Percentiles rank a stretch among this genome's conserved stretches.
Evolutionary conservation across 2,888 invertebrate species (phyloP).

Genomic region (Apamea sordens): DNA sequence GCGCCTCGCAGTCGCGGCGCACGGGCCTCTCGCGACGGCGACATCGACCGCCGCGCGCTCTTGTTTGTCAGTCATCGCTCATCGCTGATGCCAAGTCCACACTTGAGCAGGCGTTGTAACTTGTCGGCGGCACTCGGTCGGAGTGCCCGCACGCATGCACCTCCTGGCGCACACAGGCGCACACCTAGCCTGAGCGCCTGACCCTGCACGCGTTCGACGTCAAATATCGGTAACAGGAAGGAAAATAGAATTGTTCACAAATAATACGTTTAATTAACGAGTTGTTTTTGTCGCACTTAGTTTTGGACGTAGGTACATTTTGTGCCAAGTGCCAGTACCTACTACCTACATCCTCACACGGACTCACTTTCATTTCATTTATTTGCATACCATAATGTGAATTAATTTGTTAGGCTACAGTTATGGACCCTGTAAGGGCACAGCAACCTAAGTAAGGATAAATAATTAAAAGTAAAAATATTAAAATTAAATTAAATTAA

Average conservation of each 20-base stretch:
- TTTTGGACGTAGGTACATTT: conserved; percentile 11
- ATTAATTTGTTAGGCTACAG: too few species aligned
- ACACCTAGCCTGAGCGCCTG: not conserved
- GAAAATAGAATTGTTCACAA: not conserved
- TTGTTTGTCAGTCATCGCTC: not conserved
- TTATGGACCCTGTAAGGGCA: too few species aligned
- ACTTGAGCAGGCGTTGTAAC: not conserved
- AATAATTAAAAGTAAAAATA: too few species aligned
- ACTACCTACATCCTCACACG: not conserved
- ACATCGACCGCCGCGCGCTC: not conserved
- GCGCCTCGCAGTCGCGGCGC: conserved; percentile 70
- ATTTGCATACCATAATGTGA: too few species aligned
- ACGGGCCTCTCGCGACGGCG: conserved; percentile 61
- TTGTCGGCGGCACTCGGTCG: not conserved
- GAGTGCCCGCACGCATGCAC: not conserved
- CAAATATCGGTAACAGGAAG: conserved; percentile 14
- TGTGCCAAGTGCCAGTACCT: not conserved
- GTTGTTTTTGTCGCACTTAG: not conserved
- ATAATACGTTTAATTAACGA: conserved; percentile 14
- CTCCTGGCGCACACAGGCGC: not conserved
- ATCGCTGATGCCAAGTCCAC: not conserved
- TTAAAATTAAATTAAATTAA: too few species aligned
- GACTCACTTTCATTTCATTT: too few species aligned
- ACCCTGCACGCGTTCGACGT: conserved; percentile 5
- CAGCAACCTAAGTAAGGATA: too few species aligned